Conservation (phyloP, 1,140 invertebrate genomes). For the Zaprionus kolodkinae region DNA sequence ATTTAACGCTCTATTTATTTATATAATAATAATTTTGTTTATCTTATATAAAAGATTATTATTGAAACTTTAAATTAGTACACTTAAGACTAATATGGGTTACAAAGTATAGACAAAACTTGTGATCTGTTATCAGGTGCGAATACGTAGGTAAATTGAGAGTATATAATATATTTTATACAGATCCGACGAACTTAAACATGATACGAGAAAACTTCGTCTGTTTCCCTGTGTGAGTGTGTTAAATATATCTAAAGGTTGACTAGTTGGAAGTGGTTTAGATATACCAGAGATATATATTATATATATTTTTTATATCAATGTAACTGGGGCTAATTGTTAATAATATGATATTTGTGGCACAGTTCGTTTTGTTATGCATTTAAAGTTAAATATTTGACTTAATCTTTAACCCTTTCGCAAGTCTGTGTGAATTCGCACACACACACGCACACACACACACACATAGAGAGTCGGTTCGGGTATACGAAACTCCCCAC, state of each 20-base stretch:
- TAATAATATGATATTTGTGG: constrained; percentile 57
- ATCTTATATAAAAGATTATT: background rate
- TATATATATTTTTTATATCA: background rate
- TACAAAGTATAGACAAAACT: background rate
- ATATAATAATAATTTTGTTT: background rate
- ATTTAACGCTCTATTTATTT: no score
- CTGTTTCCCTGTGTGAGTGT: no score
- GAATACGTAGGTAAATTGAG: background rate
- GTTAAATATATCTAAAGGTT: background rate
- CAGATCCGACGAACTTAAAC: background rate
- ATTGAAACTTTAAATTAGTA: background rate
- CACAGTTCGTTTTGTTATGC: constrained; percentile 49
- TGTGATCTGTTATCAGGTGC: background rate
- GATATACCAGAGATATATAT: background rate
- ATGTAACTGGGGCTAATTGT: constrained; percentile 62
- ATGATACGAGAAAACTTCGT: no score
- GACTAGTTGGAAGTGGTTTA: background rate
- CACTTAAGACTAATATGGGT: background rate
- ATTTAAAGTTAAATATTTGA: constrained; percentile 69
- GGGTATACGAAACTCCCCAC: constrained; percentile 43
- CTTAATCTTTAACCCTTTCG: constrained; percentile 73
- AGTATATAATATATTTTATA: background rate
- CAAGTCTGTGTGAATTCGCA: constrained; percentile 49
- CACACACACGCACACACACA: constrained; percentile 20
- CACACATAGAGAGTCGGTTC: constrained; percentile 14